Percentiles rank a stretch among this genome's conserved stretches.
Conservation (phyloP, 1,140 invertebrate species). For the Lordiphosa mommai region DNA sequence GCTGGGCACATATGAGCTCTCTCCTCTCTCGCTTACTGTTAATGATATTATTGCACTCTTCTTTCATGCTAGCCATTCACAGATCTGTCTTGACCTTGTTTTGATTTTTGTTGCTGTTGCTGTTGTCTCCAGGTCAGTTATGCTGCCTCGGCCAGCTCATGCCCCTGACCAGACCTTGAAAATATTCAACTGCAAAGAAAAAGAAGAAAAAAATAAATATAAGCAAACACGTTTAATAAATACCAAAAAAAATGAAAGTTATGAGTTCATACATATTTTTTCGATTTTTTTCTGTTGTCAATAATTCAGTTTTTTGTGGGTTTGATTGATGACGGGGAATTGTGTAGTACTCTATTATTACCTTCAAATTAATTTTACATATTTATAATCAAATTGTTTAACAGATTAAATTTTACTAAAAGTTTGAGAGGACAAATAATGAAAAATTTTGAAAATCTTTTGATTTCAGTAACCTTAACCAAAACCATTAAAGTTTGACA, state of each 20-base stretch:
- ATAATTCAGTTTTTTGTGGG: background rate
- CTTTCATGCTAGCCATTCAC: slow-evolving; percentile 48
- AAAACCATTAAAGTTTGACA: no score
- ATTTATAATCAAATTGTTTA: no score
- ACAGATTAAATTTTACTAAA: no score
- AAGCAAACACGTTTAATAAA: background rate
- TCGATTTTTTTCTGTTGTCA: background rate
- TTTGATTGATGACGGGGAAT: slow-evolving; percentile 1
- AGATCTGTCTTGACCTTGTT: slow-evolving; percentile 42
- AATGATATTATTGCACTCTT: slow-evolving; percentile 33
- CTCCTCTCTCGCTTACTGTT: slow-evolving; percentile 23
- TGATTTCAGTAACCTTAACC: no score
- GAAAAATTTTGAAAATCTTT: no score
- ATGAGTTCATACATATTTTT: slow-evolving; percentile 3
- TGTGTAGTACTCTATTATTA: no score
- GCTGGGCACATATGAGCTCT: slow-evolving; percentile 63
- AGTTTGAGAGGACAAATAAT: no score
- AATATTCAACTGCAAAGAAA: slow-evolving; percentile 13
- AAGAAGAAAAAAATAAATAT: background rate
- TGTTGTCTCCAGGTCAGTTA: slow-evolving; percentile 49
- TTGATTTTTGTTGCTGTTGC: slow-evolving; percentile 15
- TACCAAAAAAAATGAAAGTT: background rate
- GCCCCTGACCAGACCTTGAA: slow-evolving; percentile 35
- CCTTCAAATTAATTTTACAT: no score
- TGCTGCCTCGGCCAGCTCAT: slow-evolving; percentile 34